A percentile compares a stretch with the other conserved stretches of the same genome.
These are phyloP conservation scores for Ovis canadensis DNA, from an alignment of 2,113 vertebrate species.

Conservation along the genomic window DNA sequence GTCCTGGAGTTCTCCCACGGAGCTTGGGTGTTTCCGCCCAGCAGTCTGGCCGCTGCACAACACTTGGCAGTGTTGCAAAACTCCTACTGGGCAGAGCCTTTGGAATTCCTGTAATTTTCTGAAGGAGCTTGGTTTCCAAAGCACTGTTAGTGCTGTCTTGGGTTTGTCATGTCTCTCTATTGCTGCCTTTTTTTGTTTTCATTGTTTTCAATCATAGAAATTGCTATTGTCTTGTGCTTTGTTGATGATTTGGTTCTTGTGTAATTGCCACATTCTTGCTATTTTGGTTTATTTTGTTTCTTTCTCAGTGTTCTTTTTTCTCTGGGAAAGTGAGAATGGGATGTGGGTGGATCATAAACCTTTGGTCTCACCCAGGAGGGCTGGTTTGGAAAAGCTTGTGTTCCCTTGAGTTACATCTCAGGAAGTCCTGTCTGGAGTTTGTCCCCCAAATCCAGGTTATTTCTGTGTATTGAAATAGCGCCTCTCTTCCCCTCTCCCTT, in stretches of 20 bases:
- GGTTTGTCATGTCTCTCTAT: not conserved
- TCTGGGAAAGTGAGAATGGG: not conserved
- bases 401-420: not conserved
- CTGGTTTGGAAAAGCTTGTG: not conserved
- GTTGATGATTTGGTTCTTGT: not conserved
- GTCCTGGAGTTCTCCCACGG: not conserved
- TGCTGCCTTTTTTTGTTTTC: not conserved
- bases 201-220: not conserved
- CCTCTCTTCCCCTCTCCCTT: not conserved
- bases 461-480: not conserved
- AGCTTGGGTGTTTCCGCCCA: not conserved
- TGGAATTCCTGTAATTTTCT: not conserved
- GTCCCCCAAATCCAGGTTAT: not conserved
- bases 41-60: not conserved
- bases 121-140: not conserved
- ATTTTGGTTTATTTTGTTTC: not conserved
- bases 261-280: not conserved
- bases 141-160: not conserved
- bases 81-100: not conserved
- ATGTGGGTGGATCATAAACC: not conserved
- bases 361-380: not conserved
- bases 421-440: not conserved
- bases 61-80: accelerated
- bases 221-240: not conserved
- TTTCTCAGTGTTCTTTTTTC: not conserved